phyloP scores from a whole-genome alignment of 2,113 vertebrate genomes.

The Microtus pennsylvanicus region DNA sequence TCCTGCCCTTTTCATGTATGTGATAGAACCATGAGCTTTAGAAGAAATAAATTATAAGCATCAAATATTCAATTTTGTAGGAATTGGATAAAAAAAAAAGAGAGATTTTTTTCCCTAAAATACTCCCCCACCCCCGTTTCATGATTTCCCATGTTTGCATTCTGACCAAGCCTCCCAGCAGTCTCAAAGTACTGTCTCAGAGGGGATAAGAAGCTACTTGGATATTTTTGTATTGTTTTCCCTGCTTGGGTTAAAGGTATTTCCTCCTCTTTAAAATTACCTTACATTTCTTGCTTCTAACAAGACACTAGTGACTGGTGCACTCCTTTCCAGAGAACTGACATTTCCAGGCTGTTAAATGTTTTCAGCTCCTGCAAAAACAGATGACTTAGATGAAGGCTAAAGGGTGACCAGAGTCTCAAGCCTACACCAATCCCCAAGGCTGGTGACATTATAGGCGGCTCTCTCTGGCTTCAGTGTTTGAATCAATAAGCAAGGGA shows the following conservation, averaged over 20 bases:
- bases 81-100: neutral
- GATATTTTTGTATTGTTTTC: neutral
- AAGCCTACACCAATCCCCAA: neutral
- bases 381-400: slow-evolving; percentile 49
- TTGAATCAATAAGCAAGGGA: slow-evolving; percentile 23
- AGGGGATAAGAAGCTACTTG: slow-evolving; percentile 42
- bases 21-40: neutral
- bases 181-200: neutral
- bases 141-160: neutral
- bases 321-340: slow-evolving; percentile 37
- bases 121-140: neutral
- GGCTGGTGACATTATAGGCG: neutral
- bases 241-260: neutral
- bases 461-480: slow-evolving; percentile 6
- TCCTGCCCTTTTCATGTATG: neutral
- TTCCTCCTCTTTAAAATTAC: slow-evolving; percentile 10
- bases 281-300: slow-evolving; percentile 52
- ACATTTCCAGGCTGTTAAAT: slow-evolving; percentile 59
- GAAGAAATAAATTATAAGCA: neutral
- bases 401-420: slow-evolving; percentile 43
- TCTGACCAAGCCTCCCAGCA: slow-evolving; percentile 34
- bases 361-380: slow-evolving; percentile 67
- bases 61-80: neutral
- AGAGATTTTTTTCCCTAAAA: neutral
- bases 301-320: neutral